Base-by-base conservation (phyloP, 2,113 vertebrate genomes). In the Anhinga anhinga region DNA sequence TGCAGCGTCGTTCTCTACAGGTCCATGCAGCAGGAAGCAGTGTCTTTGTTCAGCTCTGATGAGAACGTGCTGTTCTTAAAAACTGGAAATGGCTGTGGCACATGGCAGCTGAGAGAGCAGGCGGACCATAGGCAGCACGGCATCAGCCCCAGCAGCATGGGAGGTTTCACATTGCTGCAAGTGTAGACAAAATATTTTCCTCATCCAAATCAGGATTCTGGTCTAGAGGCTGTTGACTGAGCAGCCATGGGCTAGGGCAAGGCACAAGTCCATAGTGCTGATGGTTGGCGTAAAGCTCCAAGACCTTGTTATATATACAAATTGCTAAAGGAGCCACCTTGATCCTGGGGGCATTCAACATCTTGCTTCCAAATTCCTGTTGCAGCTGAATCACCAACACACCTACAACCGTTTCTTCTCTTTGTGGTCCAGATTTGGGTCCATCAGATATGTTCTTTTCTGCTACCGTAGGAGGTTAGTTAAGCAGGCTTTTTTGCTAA, bases 61-160 rank as follows among this genome's bases (percentile, higher is more conserved):
- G 67, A 50, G 7, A 40, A 40, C 42, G 47, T 40, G 38, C 29
- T 47, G 34, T 47, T 71, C 40, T 69, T 42, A 36, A 56, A 56
- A 44, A 22, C n/a, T 63, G 22, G 26, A 36, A 66, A 25, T 40
- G 38, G 53, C 30, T 38, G 17, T 34, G 58, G 47, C 67, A 13
- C n/a, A 10, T 16, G 3, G 1, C 20, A 65, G 23, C 10, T 40
- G 45, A 23, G 49, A 40, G 65, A 74, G 40, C n/a, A n/a, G 77
- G 14, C 22, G 38, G 34, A 27, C 21, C 0, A 0, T 1, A 50
- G 56, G 45, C 71, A 49, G 22, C 45, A 3, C 2, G n/a, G 38
- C 53, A 14, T 19, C 18, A 23, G 38, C 44, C 30, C 59, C 36
- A n/a, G 86, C 38, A 63, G 11, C 17, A 1, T 4, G 11, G 20